Percentiles rank a stretch among this genome's conserved stretches.
These are phyloP conservation scores for Xylocampa areola DNA, from an alignment of 2,888 invertebrate genomes.

Conservation along the genomic window DNA sequence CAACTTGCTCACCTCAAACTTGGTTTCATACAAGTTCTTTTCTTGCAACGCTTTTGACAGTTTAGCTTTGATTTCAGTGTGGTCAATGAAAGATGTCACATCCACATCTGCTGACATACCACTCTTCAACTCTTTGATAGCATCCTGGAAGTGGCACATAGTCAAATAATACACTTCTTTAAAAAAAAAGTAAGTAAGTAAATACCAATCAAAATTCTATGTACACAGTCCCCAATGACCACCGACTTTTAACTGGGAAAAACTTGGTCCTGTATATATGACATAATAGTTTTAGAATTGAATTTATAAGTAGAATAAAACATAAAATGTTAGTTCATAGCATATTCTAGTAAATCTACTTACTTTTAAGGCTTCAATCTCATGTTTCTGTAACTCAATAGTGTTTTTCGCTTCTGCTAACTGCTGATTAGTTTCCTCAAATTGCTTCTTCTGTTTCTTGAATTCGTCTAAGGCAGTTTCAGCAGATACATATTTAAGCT, in stretches of 20 bases:
- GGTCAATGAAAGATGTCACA: constrained; percentile 79
- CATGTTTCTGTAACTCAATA: constrained; percentile 83
- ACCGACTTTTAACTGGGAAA: too few relatives aligned
- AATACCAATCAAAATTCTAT: background rate
- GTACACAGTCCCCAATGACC: too few relatives aligned
- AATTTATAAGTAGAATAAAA: too few relatives aligned
- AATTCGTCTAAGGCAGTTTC: constrained; percentile 88
- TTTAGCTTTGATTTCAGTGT: constrained; percentile 85
- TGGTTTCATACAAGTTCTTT: constrained; percentile 73
- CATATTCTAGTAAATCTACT: constrained; percentile 33
- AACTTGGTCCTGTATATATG: too few relatives aligned
- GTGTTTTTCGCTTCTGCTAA: constrained; percentile 79
- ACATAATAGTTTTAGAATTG: too few relatives aligned
- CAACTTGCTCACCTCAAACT: constrained; percentile 78
- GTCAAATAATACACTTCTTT: too few relatives aligned
- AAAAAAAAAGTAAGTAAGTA: background rate
- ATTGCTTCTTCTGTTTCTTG: constrained; percentile 88
- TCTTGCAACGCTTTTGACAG: constrained; percentile 82
- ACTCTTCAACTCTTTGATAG: constrained; percentile 78
- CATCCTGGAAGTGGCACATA: constrained; percentile 73
- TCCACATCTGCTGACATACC: constrained; percentile 75
- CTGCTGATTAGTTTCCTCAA: constrained; percentile 87
- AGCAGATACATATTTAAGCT: constrained; percentile 85
- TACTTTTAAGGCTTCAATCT: constrained; percentile 83
- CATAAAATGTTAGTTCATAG: too few relatives aligned